Evolutionary conservation across 1,140 invertebrate genomes (phyloP).

Genomic region (Oedothorax gibbosus): DNA sequence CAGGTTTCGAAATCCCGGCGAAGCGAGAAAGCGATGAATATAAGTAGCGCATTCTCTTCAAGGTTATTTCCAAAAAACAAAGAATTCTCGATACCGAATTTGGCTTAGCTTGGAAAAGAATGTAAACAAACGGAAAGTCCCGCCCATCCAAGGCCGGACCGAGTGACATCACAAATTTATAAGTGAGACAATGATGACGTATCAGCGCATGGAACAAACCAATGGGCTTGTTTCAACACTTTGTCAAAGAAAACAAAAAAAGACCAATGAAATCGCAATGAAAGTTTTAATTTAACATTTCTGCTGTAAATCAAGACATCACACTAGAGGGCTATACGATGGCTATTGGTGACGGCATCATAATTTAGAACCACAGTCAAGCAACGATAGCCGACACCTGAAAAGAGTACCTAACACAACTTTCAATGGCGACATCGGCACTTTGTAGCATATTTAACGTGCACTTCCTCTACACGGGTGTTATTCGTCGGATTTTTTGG

Average conservation of each 20-base stretch:
- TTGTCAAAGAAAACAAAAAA: neutral
- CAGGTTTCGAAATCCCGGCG: neutral
- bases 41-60: conserved; percentile 23
- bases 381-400: too few relatives aligned
- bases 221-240: neutral
- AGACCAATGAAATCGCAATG: neutral
- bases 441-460: too few relatives aligned
- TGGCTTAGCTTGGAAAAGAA: neutral
- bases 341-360: too few relatives aligned
- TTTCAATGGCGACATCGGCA: too few relatives aligned
- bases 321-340: too few relatives aligned
- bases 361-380: too few relatives aligned
- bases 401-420: too few relatives aligned
- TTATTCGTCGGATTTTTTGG: too few relatives aligned
- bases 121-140: neutral
- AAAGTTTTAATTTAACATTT: neutral
- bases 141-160: neutral
- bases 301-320: neutral
- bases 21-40: conserved; percentile 1
- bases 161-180: conserved; percentile 2
- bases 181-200: neutral
- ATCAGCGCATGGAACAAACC: neutral
- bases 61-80: conserved; percentile 30
- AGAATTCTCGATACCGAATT: neutral
- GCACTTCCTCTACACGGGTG: too few relatives aligned